Percentiles rank a stretch among this genome's conserved stretches.
These are phyloP conservation scores for Scarus forsteni DNA, from an alignment of 2,797 vertebrate species.

Conservation along the genomic window DNA sequence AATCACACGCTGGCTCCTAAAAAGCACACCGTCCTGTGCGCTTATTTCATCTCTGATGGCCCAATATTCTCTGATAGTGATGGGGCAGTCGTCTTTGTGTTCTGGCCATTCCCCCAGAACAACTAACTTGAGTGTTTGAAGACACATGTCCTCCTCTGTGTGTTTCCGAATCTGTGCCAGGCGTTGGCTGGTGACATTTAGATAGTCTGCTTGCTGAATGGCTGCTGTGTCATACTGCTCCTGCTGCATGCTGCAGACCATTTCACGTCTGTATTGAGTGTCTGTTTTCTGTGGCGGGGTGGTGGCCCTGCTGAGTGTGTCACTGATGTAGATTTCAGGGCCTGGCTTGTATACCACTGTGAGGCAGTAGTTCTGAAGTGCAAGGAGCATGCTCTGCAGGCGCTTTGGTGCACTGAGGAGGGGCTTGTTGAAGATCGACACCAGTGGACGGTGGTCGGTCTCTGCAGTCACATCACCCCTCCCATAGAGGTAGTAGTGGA, in stretches of 20 bases:
- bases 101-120: neutral
- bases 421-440: neutral
- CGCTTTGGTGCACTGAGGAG: neutral
- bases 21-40: too few species aligned
- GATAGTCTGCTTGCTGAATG: neutral
- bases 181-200: neutral
- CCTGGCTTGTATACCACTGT: neutral
- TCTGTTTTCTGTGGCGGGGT: neutral
- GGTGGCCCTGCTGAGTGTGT: neutral
- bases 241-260: neutral
- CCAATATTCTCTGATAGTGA: too few species aligned
- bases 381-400: neutral
- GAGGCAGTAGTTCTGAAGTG: neutral
- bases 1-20: too few species aligned
- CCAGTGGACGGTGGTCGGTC: too few species aligned
- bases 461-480: too few species aligned
- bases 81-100: neutral
- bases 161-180: neutral
- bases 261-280: neutral
- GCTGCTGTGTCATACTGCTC: neutral
- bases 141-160: neutral
- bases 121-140: neutral
- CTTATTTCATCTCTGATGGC: too few species aligned
- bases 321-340: too few species aligned
- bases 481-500: too few species aligned